phyloP scores from a whole-genome alignment of 2,797 vertebrate genomes.

The Ptychobarbus kaznakovi region DNA sequence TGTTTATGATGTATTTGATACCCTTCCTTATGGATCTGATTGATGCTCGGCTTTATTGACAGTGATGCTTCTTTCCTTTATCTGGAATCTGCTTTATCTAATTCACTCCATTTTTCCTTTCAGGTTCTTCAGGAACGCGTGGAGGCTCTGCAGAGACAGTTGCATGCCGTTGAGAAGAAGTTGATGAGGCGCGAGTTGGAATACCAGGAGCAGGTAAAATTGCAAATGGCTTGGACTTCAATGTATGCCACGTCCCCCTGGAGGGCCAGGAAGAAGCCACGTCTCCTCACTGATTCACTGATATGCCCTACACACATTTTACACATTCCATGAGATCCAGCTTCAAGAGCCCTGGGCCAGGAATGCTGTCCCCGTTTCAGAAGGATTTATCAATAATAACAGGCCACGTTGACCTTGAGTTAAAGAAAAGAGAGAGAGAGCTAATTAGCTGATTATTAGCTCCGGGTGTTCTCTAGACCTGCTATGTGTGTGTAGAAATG shows the following conservation, averaged over 20 bases:
- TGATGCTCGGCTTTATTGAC: not conserved
- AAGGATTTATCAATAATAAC: conserved; percentile 77
- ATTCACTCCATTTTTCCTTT: conserved; percentile 45
- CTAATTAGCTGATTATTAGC: conserved; percentile 33
- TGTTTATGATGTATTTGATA: conserved; percentile 10
- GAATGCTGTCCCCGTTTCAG: conserved; percentile 75
- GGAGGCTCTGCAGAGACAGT: conserved; percentile 79
- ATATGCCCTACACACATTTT: conserved; percentile 74
- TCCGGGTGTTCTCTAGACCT: not conserved
- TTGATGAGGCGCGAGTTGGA: conserved; percentile 85
- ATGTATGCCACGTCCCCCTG: conserved; percentile 4
- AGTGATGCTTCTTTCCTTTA: conserved; percentile 8
- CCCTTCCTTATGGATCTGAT: not conserved
- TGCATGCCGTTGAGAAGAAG: conserved; percentile 80
- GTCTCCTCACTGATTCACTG: conserved; percentile 62
- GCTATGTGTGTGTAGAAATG: conserved; percentile 10
- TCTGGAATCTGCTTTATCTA: conserved; percentile 46
- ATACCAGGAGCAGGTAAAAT: conserved; percentile 87
- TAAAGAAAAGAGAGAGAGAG: not conserved
- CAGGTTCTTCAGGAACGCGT: conserved; percentile 87
- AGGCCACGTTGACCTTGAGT: conserved; percentile 77
- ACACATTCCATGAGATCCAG: conserved; percentile 77
- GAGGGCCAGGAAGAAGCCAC: conserved; percentile 45
- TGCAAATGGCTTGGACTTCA: not conserved
- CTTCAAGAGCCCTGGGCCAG: conserved; percentile 76